These are phyloP conservation scores for Lutjanus campechanus DNA, from an alignment of 2,797 vertebrate species.

Conservation along the genomic window DNA sequence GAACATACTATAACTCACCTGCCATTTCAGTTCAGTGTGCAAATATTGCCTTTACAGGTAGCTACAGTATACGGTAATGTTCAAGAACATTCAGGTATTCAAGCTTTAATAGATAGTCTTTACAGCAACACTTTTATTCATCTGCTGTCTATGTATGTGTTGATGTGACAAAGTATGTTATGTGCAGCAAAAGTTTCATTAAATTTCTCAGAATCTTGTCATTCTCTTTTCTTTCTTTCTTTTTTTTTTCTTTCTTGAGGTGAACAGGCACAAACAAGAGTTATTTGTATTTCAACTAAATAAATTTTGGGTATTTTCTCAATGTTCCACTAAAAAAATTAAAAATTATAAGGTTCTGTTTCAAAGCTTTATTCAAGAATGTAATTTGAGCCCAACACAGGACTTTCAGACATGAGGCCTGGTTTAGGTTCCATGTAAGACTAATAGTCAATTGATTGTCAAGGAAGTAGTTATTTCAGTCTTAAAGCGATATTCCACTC, in stretches of 20 bases:
- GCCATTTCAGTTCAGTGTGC: constrained; percentile 12
- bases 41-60: background rate
- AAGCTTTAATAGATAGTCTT: background rate
- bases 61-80: background rate
- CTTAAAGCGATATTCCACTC: no score
- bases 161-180: background rate
- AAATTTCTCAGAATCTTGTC: background rate
- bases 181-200: background rate
- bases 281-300: background rate
- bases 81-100: background rate
- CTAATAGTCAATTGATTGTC: no score
- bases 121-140: background rate
- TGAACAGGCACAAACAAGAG: background rate
- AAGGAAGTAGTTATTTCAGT: no score
- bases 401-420: no score
- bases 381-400: no score
- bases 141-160: background rate
- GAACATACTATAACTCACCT: constrained; percentile 31
- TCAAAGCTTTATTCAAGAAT: no score
- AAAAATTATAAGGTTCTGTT: background rate
- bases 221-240: no score
- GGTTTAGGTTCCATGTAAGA: no score
- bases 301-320: background rate
- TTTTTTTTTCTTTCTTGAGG: no score
- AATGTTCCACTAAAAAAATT: background rate